phyloP scores from a whole-genome alignment of 2,797 vertebrate species.

The Discoglossus pictus region DNA sequence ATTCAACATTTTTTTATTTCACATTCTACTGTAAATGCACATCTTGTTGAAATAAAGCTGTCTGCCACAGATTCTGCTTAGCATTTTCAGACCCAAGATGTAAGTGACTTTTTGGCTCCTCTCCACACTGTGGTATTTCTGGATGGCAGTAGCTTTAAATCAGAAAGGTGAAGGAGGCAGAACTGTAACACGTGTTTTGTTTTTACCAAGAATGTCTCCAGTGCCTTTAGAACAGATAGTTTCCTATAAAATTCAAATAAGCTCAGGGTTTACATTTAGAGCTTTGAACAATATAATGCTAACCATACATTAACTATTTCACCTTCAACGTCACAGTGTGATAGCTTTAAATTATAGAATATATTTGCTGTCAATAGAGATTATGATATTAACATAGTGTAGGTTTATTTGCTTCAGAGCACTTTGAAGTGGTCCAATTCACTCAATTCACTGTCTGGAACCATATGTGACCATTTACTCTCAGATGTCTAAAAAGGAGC shows the following conservation, averaged over 20 bases:
- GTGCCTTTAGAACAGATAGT: constrained; percentile 3
- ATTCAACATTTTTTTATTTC: too few relatives aligned
- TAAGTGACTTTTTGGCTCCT: background rate
- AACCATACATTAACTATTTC: constrained; percentile 19
- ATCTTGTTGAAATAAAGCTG: too few relatives aligned
- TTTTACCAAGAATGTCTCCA: constrained; percentile 4
- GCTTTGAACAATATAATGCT: background rate
- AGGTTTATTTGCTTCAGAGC: constrained; percentile 5
- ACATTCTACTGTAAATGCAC: too few relatives aligned
- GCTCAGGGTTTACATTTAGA: constrained; percentile 1
- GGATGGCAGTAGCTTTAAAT: constrained; percentile 19
- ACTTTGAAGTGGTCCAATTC: background rate
- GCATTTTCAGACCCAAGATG: too few relatives aligned
- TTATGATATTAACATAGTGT: background rate
- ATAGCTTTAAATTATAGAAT: constrained; percentile 9
- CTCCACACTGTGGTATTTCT: background rate
- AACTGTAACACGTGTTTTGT: constrained; percentile 26
- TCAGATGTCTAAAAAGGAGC: constrained; percentile 2
- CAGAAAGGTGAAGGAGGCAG: background rate
- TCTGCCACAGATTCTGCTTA: too few relatives aligned
- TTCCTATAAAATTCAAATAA: background rate
- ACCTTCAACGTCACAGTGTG: background rate
- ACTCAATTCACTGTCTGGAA: background rate
- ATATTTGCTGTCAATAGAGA: background rate
- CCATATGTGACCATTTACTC: background rate